phyloP scores from a whole-genome alignment of 2,888 invertebrate species.

The Philhelius pedissequus region DNA sequence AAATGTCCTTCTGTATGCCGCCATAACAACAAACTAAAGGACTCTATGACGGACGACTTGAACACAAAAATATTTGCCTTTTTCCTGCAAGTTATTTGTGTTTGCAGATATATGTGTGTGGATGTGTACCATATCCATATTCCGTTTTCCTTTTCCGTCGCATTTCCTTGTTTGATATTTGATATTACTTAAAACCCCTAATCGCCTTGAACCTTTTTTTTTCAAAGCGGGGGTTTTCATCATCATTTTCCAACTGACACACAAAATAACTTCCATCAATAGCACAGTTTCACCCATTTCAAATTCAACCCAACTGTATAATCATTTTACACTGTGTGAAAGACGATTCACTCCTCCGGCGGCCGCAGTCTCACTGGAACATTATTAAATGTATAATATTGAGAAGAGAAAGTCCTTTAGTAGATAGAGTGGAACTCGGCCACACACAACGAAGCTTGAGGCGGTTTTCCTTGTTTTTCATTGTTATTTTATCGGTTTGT shows the following conservation, averaged over 20 bases:
- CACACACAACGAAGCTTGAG: neutral
- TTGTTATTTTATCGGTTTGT: neutral
- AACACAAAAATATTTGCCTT: neutral
- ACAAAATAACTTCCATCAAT: neutral
- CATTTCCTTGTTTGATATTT: slow-evolving; percentile 38
- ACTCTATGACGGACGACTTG: neutral
- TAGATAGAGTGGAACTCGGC: neutral
- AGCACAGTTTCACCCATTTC: neutral
- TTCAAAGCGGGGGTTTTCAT: neutral
- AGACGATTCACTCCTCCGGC: neutral
- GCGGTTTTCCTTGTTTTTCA: neutral
- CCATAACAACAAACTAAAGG: too few relatives aligned
- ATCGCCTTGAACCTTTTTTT: neutral
- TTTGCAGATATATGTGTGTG: neutral
- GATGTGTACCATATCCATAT: slow-evolving; percentile 6
- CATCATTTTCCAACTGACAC: neutral
- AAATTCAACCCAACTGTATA: neutral
- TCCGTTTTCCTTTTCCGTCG: slow-evolving; percentile 54
- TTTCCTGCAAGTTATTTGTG: slow-evolving; percentile 16
- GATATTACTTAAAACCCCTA: slow-evolving; percentile 16
- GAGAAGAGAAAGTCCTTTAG: neutral
- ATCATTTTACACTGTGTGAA: neutral
- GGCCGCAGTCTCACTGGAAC: neutral
- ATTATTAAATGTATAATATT: neutral
- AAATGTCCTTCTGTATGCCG: neutral